Evolutionary conservation across 1,140 invertebrate genomes (phyloP).

Genomic region (Solen grandis): DNA sequence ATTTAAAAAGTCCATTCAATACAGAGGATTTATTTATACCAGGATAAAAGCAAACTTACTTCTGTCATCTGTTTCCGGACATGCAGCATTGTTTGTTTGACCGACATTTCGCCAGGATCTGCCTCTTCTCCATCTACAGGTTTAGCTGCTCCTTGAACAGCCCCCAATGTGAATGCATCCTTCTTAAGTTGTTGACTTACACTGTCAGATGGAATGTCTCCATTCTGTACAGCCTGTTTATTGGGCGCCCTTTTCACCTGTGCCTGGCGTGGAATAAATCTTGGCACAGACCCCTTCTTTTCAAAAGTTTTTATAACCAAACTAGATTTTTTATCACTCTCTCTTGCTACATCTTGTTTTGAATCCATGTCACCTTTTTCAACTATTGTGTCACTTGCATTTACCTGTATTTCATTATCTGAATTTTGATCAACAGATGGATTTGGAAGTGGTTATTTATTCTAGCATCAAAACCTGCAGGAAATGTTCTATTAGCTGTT

Average conservation of each 20-base stretch:
- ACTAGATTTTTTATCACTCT: constrained; percentile 15
- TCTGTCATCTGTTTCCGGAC: constrained; percentile 69
- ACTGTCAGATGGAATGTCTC: too few species aligned
- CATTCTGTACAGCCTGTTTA: constrained; percentile 8
- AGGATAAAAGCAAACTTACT: constrained; percentile 53
- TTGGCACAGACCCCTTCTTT: constrained; percentile 57
- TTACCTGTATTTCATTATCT: neutral
- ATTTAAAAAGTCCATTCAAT: too few species aligned
- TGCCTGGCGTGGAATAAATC: constrained; percentile 75
- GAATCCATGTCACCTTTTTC: constrained; percentile 37
- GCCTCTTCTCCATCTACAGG: constrained; percentile 15
- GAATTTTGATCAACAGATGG: neutral
- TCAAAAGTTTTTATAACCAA: constrained; percentile 66
- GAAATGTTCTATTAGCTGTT: constrained; percentile 67
- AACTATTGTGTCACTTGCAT: constrained; percentile 12
- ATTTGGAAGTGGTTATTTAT: neutral
- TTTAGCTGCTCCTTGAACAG: constrained; percentile 61
- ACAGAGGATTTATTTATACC: too few species aligned
- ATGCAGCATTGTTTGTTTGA: constrained; percentile 61
- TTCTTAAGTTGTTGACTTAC: constrained; percentile 7
- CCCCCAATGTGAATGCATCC: constrained; percentile 70
- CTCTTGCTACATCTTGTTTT: neutral
- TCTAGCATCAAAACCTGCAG: constrained; percentile 63
- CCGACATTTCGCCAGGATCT: constrained; percentile 55
- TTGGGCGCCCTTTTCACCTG: constrained; percentile 43